Base-by-base conservation (phyloP, 2,797 vertebrate genomes). In the Sebastes jordani region DNA sequence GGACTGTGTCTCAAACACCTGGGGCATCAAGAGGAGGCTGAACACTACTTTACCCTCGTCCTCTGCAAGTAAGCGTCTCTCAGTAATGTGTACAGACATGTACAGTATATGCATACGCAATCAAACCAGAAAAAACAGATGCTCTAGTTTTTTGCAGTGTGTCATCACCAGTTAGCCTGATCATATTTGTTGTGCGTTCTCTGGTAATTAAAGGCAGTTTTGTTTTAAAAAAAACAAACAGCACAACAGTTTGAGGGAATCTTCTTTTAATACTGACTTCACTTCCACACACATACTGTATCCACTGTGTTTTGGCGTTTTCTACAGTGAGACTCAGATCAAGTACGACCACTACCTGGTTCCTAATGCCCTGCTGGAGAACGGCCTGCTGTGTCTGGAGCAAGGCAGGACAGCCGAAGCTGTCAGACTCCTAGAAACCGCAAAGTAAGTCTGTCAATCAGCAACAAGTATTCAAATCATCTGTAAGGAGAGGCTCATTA, bases 301-400 rank as follows among this genome's bases (percentile, higher is more conserved):
- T 55, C 49, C 25, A 11, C 29, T 72, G 4, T 71, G 52, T 36
- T 55, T 67, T 82, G 25, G 42, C 36, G 32, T 66, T 74, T 66
- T 92, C 80, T 89, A 79, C 93, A 99, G 98, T 94, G 98, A 99
- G 91, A 95, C 96, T 92, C 98, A 97, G 94, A 99, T 99, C 86
- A 99, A 98, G 90, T 99, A 97, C 55, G 98, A 99, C 90, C 98
- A 99, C 90, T 99, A 99, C 90, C 92, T 99, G 93, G 97, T 99
- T 86, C 99, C 98, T 75, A 99, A 99, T 71, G 98, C 98, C 3
- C 93, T 99, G 78, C 93, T 99, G 93, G 98, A 99, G 92, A 95
- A 98, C 30, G 97, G 97, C 1, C 92, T 99, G 88, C 92, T 99
- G 38, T 98, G 97, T 91, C 94, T 99, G 90, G 97, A 99, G 71